A percentile compares a stretch with the other conserved stretches of the same genome.
phyloP scores from a whole-genome alignment of 1,140 invertebrate species.

The Lycorma delicatula region DNA sequence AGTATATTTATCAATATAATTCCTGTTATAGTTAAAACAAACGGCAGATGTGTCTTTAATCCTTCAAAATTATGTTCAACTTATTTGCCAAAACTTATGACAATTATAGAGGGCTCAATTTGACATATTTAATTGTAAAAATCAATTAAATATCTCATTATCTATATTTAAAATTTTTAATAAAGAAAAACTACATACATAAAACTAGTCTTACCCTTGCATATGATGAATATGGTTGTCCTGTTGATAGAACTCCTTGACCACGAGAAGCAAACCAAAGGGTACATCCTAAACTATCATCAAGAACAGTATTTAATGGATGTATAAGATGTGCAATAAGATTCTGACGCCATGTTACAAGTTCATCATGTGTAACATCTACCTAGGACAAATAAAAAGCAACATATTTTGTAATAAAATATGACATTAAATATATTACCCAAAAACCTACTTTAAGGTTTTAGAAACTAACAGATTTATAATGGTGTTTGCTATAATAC shows the following conservation, averaged over 20 bases:
- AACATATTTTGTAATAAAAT: too few species aligned
- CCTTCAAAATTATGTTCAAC: too few species aligned
- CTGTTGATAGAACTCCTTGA: slow-evolving; percentile 40
- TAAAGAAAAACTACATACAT: too few species aligned
- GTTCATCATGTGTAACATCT: slow-evolving; percentile 62
- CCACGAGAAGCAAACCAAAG: slow-evolving; percentile 91
- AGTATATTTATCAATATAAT: too few species aligned
- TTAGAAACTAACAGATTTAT: too few species aligned
- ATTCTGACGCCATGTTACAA: slow-evolving; percentile 46
- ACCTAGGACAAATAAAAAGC: slow-evolving; percentile 45
- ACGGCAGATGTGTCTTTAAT: too few species aligned
- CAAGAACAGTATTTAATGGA: slow-evolving; percentile 79
- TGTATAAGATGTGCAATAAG: slow-evolving; percentile 68
- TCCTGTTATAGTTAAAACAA: too few species aligned
- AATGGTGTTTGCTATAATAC: too few species aligned
- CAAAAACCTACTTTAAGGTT: too few species aligned
- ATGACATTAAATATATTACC: too few species aligned
- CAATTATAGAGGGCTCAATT: too few species aligned
- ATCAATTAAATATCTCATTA: slow-evolving; percentile 10
- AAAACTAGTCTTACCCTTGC: slow-evolving; percentile 51
- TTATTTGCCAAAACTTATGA: too few species aligned
- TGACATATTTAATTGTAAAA: background rate
- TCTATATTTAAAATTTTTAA: background rate
- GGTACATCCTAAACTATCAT: slow-evolving; percentile 90
- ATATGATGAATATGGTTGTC: slow-evolving; percentile 46